These are phyloP conservation scores for Loripinus fragilis DNA, from an alignment of 2,888 invertebrate genomes.

Conservation along the genomic window DNA sequence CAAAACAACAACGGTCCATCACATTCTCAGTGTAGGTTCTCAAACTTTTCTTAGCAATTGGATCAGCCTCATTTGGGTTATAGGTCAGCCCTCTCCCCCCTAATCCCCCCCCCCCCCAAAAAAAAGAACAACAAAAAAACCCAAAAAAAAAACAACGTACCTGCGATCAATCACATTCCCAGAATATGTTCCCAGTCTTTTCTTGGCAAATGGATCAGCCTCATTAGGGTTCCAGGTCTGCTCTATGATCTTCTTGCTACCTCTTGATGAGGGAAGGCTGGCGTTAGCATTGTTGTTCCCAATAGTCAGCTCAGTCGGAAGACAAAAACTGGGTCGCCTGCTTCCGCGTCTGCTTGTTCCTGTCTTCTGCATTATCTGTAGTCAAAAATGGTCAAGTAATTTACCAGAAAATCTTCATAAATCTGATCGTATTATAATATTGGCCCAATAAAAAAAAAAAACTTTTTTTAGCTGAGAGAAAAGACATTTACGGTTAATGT, in stretches of 20 bases:
- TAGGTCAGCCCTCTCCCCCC: neutral
- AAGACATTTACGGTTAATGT: no score
- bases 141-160: no score
- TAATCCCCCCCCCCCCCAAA: no score
- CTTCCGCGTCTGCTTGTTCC: neutral
- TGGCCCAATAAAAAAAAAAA: no score
- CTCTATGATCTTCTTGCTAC: neutral
- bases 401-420: no score
- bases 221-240: neutral
- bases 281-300: neutral
- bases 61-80: slow-evolving; percentile 6
- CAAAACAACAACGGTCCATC: no score
- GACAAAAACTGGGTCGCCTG: neutral
- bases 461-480: no score
- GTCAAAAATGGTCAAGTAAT: no score
- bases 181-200: neutral
- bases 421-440: no score
- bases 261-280: neutral
- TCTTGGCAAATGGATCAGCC: slow-evolving; percentile 7
- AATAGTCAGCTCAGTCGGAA: neutral
- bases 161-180: neutral
- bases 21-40: neutral
- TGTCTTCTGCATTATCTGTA: slow-evolving; percentile 2
- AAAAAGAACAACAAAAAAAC: no score
- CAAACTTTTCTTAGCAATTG: neutral